Evolutionary conservation across 2,113 vertebrate genomes (phyloP), one percentile per base, ranked within the genome.

Genomic region (Nicator chloris): DNA sequence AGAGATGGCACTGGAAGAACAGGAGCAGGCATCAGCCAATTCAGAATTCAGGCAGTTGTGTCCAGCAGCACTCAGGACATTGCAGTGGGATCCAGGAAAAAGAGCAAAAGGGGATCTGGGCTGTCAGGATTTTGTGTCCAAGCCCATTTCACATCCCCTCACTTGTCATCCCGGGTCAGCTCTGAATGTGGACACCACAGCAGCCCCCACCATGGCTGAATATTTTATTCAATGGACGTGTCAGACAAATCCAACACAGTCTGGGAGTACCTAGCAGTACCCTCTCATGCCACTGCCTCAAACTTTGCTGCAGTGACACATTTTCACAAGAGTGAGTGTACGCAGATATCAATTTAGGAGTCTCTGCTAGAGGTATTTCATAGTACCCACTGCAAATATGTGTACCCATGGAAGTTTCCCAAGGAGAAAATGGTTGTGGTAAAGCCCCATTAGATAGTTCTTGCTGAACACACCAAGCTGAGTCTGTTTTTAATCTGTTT

Each of bases 401-500:
- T 33, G 61, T 60, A 47, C 63, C 75, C 64, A 31, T 19, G 0
- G 4, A 31, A 88, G 64, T 63, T 81, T 53, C 35, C 33, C 15
- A 51, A 45, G 33, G 85, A n/a, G 61, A 86, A 92, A 88, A 70
- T 28, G 21, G 5, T 56, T 47, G 5, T 66, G 68, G 24, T 37
- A 81, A 94, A 75, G 24, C 13, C 17, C 42, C 13, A 9, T 60
- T 81, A 93, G 93, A 56, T 77, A 70, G 28, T 44, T 40, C 65
- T 89, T 92, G 37, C 51, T 92, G 89, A 89, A 83, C 44, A 84
- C 69, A 51, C 37, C 1, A 28, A 84, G 56, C 84, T 83, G 21
- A 33, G 51, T 57, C 47, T 47, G 37, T 6, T 88, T 88, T 93
- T 82, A 86, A 93, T 95, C 76, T 88, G 56, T 88, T 92, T 31